Conservation (phyloP, 2,797 vertebrate species). For the Falco peregrinus region DNA sequence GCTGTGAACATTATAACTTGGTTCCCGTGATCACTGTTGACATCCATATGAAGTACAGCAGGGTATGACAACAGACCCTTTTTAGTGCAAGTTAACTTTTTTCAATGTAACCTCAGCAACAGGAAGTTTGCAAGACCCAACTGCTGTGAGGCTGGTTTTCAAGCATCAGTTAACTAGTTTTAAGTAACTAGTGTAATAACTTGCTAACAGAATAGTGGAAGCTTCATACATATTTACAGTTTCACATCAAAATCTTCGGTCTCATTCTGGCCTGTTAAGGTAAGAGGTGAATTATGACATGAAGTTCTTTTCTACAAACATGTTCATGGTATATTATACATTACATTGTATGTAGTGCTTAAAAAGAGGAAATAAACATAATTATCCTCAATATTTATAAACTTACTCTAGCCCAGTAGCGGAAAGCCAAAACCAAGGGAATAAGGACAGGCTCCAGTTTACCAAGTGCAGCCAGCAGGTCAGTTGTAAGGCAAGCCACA, state of each 20-base stretch:
- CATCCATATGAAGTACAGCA: neutral
- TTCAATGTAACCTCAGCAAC: neutral
- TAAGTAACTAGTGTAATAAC: neutral
- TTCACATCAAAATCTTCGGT: neutral
- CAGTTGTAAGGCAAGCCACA: slow-evolving; percentile 95
- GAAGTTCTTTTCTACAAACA: neutral
- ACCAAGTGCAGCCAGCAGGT: slow-evolving; percentile 90
- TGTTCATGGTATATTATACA: neutral
- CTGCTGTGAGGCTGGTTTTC: neutral
- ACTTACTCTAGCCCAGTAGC: slow-evolving; percentile 94
- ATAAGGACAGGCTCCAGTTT: slow-evolving; percentile 90
- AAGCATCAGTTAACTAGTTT: neutral
- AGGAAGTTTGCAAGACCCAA: neutral
- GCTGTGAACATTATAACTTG: neutral
- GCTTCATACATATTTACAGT: neutral
- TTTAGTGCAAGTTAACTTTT: neutral
- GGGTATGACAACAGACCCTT: neutral
- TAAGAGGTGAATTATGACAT: neutral
- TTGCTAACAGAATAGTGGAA: neutral
- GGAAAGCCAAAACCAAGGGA: slow-evolving; percentile 94
- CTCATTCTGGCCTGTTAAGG: neutral
- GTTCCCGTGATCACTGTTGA: neutral
- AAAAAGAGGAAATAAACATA: neutral
- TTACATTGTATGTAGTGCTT: neutral
- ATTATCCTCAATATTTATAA: neutral